Base-by-base conservation (phyloP, 2,113 vertebrate genomes). In the Jaculus jaculus region DNA sequence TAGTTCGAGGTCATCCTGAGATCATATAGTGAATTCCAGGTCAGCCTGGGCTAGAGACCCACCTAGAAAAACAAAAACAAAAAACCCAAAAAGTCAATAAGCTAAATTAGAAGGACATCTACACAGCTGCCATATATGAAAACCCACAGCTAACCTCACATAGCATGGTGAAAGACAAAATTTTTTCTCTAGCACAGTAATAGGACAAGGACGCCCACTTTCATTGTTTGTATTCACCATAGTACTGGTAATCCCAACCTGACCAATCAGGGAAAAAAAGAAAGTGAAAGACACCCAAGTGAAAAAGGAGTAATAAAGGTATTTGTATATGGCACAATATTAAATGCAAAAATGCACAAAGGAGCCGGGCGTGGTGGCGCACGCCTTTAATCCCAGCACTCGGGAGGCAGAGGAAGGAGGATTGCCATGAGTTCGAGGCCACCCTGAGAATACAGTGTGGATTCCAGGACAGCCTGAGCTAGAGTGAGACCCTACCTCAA, bases 251-350 rank as follows among this genome's bases (percentile, higher is more conserved):
- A 66, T 63, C 28, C 11, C 71, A 90, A 80, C 28, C 63, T 42
- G 3, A 63, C 42, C 24, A 71, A 71, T 69, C 60, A 72, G 77
- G 28, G 61, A 87, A 83, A 21, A 84, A 23, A 20, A 84, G 47
- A 12, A 60, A 82, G 63, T 32, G 47, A 85, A 78, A 89, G 12
- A 28, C 34, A 92, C 63, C 34, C 23, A 87, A 83, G 84, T 0
- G n/a, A n/a, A 24, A 86, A 94, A 60, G 61, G 72, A 74, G 23
- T 66, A 90, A 24, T 30, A 68, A 94, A 92, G 89, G 60, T 20
- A 69, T 47, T 42, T 37, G 51, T 26, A 89, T 39, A 42, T 39
- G 20, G 78, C 16, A 84, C n/a, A 30, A n/a, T 79, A 20, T 79
- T 71, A 39, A 24, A 72, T n/a, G 21, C 32, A 89, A 54, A 93